Conservation (phyloP, 2,113 vertebrate genomes). For the Holacanthus passer region DNA sequence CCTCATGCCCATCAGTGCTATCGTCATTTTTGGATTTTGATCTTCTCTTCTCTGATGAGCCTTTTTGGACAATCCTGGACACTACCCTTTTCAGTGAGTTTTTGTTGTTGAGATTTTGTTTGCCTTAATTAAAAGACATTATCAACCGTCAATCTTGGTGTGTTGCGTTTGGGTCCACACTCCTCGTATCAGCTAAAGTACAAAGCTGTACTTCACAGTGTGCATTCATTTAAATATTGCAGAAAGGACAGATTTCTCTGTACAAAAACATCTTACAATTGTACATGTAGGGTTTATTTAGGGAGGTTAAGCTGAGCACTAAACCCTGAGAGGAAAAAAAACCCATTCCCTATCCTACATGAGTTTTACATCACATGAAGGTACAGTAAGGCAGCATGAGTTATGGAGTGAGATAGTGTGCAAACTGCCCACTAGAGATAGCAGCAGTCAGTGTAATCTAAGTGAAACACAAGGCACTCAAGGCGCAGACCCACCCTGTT, state of each 20-base stretch:
- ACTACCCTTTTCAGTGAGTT: no score
- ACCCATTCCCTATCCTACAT: background rate
- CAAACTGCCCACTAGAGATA: conserved; percentile 31
- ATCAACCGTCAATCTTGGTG: no score
- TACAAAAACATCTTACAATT: background rate
- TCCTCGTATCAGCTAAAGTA: no score
- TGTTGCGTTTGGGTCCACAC: no score
- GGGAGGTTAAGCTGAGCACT: no score
- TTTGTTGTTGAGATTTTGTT: no score
- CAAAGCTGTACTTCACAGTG: background rate
- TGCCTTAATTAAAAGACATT: no score
- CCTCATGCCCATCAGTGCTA: no score
- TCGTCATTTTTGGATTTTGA: no score
- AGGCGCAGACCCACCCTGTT: conserved; percentile 18
- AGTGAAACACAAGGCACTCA: conserved; percentile 20
- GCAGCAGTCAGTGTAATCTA: conserved; percentile 36
- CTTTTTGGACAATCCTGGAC: no score
- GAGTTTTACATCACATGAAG: background rate
- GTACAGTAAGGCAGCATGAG: background rate
- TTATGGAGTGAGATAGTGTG: conserved; percentile 10
- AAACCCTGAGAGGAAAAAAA: background rate
- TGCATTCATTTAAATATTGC: background rate
- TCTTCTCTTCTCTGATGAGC: no score
- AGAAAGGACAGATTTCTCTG: background rate
- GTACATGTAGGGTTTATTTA: background rate